Evolutionary conservation across 2,113 vertebrate genomes (phyloP).

Genomic region (Colossoma macropomum): DNA sequence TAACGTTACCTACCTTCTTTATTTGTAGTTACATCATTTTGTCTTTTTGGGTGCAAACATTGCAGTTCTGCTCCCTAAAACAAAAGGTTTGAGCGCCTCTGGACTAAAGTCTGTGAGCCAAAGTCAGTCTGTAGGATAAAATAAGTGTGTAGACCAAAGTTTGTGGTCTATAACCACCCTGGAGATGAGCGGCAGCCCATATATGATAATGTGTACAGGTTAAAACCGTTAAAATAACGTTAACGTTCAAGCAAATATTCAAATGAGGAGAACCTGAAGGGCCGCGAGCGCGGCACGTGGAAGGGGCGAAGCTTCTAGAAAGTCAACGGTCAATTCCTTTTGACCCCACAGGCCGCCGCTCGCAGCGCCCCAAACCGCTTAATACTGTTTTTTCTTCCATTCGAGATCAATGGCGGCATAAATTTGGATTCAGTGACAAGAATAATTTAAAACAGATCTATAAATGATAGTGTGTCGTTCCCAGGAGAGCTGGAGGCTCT

Average conservation of each 20-base stretch:
- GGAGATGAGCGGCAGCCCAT: too few species aligned
- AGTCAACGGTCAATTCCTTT: conserved; percentile 97
- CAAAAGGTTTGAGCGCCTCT: too few species aligned
- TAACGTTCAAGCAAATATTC: conserved; percentile 45
- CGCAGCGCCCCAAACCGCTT: conserved; percentile 95
- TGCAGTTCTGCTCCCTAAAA: too few species aligned
- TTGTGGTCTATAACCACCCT: not conserved
- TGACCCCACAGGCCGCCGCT: conserved; percentile 92
- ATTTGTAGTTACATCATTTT: too few species aligned
- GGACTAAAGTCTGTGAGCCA: not conserved
- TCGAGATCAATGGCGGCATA: conserved; percentile 97
- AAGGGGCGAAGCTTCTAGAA: conserved; percentile 81
- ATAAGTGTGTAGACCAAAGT: not conserved
- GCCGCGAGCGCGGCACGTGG: conserved; percentile 57
- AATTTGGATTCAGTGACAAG: conserved; percentile 98
- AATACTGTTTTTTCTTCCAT: conserved; percentile 91
- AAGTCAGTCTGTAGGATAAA: not conserved
- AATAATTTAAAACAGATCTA: conserved; percentile 99
- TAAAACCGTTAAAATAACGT: too few species aligned
- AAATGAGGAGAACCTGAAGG: conserved; percentile 63
- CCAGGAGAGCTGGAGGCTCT: conserved; percentile 68
- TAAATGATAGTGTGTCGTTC: conserved; percentile 82
- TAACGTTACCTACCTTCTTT: too few species aligned
- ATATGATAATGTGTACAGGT: too few species aligned
- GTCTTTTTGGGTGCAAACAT: too few species aligned